Conservation (phyloP, 2,113 vertebrate genomes). For the Cynopterus brachyotis region DNA sequence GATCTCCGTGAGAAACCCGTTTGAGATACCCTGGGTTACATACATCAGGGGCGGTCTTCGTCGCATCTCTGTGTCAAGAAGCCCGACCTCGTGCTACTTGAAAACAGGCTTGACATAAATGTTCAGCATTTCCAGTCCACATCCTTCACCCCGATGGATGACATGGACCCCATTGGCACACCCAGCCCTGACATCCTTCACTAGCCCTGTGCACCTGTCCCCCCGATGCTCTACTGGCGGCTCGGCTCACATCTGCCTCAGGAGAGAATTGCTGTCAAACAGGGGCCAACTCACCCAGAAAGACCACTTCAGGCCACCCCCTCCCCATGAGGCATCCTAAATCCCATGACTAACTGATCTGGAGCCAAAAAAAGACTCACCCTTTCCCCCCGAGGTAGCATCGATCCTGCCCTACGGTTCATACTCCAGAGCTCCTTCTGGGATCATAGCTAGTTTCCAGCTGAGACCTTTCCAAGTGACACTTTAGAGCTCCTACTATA, state of each 20-base stretch:
- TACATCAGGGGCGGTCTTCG: background rate
- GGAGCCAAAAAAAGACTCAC: background rate
- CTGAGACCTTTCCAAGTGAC: too few relatives aligned
- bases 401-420: background rate
- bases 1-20: background rate
- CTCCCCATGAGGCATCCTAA: background rate
- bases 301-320: background rate
- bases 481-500: background rate
- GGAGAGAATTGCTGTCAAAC: background rate
- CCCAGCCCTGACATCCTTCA: background rate
- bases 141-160: background rate
- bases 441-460: background rate
- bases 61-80: background rate
- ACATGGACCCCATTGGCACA: accelerated
- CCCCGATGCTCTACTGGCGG: background rate
- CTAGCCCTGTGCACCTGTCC: background rate
- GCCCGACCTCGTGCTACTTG: background rate
- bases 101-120: background rate
- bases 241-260: background rate
- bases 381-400: background rate
- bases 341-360: background rate
- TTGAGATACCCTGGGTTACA: background rate
- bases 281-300: background rate
- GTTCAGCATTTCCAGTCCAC: background rate
- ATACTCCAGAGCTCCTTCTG: background rate